phyloP scores from a whole-genome alignment of 2,797 vertebrate species.

The Cyclopterus lumpus region DNA sequence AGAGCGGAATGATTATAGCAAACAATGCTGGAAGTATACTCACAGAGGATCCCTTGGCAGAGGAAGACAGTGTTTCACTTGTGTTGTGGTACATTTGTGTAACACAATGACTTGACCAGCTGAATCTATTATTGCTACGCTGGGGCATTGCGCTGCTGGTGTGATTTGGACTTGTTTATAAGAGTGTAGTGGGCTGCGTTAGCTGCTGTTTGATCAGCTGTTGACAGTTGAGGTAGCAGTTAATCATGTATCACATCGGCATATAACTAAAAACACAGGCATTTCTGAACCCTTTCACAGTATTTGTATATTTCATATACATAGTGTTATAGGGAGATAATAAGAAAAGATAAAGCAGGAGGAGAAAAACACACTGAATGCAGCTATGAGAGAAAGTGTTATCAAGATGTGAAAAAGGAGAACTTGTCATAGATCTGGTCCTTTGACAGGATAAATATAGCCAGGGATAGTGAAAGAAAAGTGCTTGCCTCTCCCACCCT shows the following conservation, averaged over 20 bases:
- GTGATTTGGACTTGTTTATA: background rate
- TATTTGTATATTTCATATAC: background rate
- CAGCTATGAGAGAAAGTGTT: background rate
- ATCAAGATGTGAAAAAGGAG: background rate
- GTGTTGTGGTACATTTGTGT: conserved; percentile 6
- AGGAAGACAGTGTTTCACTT: conserved; percentile 13
- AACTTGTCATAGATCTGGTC: background rate
- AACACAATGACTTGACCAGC: background rate
- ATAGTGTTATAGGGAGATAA: background rate
- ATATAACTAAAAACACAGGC: background rate
- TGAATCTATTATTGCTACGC: background rate
- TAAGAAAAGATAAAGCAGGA: background rate
- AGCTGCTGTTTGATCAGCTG: background rate
- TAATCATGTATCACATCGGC: background rate
- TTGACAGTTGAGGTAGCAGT: background rate
- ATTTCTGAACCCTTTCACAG: background rate
- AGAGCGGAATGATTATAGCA: conserved; percentile 27
- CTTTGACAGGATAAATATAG: background rate
- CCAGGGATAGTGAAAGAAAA: background rate
- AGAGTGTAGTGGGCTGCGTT: background rate
- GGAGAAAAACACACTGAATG: background rate
- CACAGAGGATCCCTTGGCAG: background rate
- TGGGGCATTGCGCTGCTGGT: background rate
- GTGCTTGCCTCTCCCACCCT: background rate
- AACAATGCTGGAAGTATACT: conserved; percentile 38